Evolutionary conservation across 2,797 vertebrate species (phyloP).

Genomic region (Nannoperca australis): DNA sequence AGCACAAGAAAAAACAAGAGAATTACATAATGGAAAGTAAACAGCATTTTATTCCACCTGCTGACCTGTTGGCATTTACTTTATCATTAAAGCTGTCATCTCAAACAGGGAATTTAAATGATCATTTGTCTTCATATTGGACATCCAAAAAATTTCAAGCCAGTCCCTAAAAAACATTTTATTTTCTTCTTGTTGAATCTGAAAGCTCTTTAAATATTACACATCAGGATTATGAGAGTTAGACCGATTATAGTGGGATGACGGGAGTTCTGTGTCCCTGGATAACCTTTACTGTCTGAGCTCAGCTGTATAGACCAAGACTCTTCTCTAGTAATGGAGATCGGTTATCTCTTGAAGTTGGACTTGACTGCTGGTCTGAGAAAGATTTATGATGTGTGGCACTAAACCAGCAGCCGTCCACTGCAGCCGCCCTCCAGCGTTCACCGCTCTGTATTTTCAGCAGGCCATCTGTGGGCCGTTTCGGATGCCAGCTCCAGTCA

Average conservation of each 20-base stretch:
- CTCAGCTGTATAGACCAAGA: slow-evolving; percentile 18
- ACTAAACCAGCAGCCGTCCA: slow-evolving; percentile 51
- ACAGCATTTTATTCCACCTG: slow-evolving; percentile 21
- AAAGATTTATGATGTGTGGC: slow-evolving; percentile 70
- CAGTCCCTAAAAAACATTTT: slow-evolving; percentile 2
- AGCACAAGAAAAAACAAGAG: slow-evolving; percentile 23
- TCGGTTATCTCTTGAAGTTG: slow-evolving; percentile 57
- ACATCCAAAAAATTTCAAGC: background rate
- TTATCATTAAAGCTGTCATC: background rate
- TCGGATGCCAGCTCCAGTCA: slow-evolving; percentile 57
- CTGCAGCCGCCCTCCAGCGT: slow-evolving; percentile 45
- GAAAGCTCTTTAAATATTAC: background rate
- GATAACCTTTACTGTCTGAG: slow-evolving; percentile 41
- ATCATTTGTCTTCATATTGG: background rate
- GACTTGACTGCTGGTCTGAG: slow-evolving; percentile 55
- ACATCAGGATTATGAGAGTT: slow-evolving; percentile 1
- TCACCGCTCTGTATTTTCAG: slow-evolving; percentile 44
- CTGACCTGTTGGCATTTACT: slow-evolving; percentile 36
- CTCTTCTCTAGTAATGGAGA: slow-evolving; percentile 36
- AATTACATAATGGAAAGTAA: slow-evolving; percentile 26
- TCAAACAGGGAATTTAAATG: background rate
- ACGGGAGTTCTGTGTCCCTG: slow-evolving; percentile 30
- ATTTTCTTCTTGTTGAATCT: background rate
- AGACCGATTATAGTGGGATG: slow-evolving; percentile 19
- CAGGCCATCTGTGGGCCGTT: slow-evolving; percentile 67